Base-by-base conservation (phyloP, 2,888 invertebrate species). In the Linyphia triangularis region DNA sequence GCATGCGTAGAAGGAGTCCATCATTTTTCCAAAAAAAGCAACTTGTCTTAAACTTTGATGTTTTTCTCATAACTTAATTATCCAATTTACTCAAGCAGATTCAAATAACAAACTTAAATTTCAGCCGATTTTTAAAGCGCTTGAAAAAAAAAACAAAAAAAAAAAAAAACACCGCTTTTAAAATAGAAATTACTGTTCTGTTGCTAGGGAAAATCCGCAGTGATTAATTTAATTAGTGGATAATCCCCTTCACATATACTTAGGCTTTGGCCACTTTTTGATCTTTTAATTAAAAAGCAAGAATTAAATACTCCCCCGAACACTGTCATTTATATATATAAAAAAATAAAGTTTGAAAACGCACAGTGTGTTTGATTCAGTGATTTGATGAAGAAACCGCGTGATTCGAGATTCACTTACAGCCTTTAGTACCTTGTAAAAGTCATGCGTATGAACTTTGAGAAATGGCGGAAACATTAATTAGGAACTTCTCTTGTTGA, bases 211-310 rank as follows among this genome's bases (percentile, higher is more conserved):
- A n/a, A 51, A 51, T 13, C n/a, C 51, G n/a, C 77, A 37, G 40
- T 77, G 24, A 61, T 77, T 77, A 77, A 77, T 77, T 77, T 40
- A 63, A 77, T 77, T 77, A 63, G 63, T 63, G 37, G 16, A 16
- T 63, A 77, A 77, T 77, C 61, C 77, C n/a, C 51, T 51, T 3
- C 51, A n/a, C 51, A n/a, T 51, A n/a, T 16, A n/a, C 51, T 16
- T 51, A 43, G 28, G 28, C 16, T 28, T n/a, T 63, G 24, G 16
- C n/a, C 51, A 5, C n/a, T 13, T 51, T 51, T 51, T 51, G 51
- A 51, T 51, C 51, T 16, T 51, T 51, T n/a, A 51, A n/a, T 51
- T n/a, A 51, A 51, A 51, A 51, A 51, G 51, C 5, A 13, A 13
- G 51, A 51, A 51, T 43, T 16, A 43, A 43, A 43, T 10, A 16